Evolutionary conservation across 2,888 invertebrate species (phyloP), one percentile per base, ranked within the genome.

Genomic region (Fragum fragum): DNA sequence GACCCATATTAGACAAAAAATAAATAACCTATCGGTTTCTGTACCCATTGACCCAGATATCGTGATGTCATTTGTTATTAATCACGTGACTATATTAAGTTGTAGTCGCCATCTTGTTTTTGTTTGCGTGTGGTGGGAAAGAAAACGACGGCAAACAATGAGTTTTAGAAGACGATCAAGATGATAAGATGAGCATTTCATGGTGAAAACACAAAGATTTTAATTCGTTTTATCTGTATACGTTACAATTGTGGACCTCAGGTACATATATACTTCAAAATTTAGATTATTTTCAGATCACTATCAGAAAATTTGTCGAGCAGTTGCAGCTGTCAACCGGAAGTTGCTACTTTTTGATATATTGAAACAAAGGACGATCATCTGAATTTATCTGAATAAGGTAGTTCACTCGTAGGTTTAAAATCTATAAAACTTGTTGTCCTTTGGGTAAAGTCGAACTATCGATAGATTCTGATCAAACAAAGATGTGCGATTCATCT

Each of bases 61-160:
- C 66, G n/a, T 66, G 66, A 66, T 66, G 66, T 66, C 66, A 66
- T 66, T 66, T 66, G 66, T 66, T 66, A 66, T 66, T 39, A 66
- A 42, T 66, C 66, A 66, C 66, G 66, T 66, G 66, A 66, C 23
- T 42, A 42, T 21, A 18, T 42, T 23, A 9, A 66, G 66, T 52
- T 32, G n/a, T 70, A 28, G 75, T 68, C 79, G 81, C 85, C 85
- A 85, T 85, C 74, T 85, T 85, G 85, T 79, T 85, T 77, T 85
- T 81, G 81, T 79, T 75, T 81, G 77, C 69, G 74, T 79, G 73
- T 76, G 74, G 74, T 68, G 69, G 72, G 42, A 32, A 42, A 52
- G 68, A 26, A 42, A 32, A 59, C n/a, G n/a, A n/a, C 23, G 36
- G 53, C 66, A 73, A 80, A 74, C 73, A 79, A 79, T 79, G 73